Conservation (phyloP, 2,888 invertebrate genomes). For the Acanthosepion pharaonis region DNA sequence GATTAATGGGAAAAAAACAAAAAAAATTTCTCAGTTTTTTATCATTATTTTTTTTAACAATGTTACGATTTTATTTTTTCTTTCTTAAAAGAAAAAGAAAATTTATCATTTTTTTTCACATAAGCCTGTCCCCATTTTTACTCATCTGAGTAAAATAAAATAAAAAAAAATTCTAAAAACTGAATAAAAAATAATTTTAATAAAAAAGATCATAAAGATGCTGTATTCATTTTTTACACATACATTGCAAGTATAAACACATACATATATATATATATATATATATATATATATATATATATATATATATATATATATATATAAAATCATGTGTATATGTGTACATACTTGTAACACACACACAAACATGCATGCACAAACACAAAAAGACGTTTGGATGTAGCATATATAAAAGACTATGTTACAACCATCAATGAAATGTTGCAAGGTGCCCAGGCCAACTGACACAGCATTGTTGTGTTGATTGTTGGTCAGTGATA, state of each 20-base stretch:
- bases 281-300: not conserved
- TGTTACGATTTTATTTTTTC: not conserved
- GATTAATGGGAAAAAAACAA: not conserved
- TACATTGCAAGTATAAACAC: not conserved
- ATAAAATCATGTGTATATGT: not conserved
- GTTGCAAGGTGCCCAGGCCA: not conserved
- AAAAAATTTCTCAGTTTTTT: not conserved
- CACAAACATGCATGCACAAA: not conserved
- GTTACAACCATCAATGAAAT: not conserved
- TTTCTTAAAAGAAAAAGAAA: conserved; percentile 33
- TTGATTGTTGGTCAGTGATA: not conserved
- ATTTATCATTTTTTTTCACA: not conserved
- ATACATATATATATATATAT: not conserved
- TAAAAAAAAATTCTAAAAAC: not conserved
- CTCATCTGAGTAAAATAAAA: not conserved
- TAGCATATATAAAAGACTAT: not conserved
- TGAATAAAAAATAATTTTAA: not conserved
- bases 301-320: not conserved
- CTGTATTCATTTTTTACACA: not conserved
- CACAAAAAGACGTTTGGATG: not conserved
- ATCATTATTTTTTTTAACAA: conserved; percentile 13
- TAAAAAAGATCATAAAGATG: not conserved
- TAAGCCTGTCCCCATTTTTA: conserved; percentile 23
- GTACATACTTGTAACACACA: not conserved
- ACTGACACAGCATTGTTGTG: not conserved